Base-by-base conservation (phyloP, 92 coral and sea anemone species). In the Umimayanthus kanabou region DNA sequence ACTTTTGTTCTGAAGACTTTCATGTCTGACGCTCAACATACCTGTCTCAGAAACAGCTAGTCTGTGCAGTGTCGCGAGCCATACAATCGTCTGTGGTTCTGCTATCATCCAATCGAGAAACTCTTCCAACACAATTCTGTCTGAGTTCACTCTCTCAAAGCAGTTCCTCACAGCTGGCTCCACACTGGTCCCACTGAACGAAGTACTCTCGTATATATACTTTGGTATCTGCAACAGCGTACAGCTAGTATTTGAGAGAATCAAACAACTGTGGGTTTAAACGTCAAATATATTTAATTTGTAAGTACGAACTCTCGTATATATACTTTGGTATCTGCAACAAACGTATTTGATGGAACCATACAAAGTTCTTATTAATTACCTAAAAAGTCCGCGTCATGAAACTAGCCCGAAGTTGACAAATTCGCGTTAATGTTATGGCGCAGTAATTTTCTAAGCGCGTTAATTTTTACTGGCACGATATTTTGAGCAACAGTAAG, bases 91-190 rank as follows among this genome's bases (percentile, higher is more conserved):
- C 87, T 96, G 99, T 26, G 99, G 99, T 87, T 96, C 99, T 14
- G 95, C 99, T 30, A 95, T 89, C 99, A 96, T 96, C 99, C 99
- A 96, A 25, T 95, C 95, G 57, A 96, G 90, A 80, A 95, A 96
- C 88, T 95, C 99, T 26, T 92, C 98, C 6, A 84, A 66, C n/a
- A 85, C 83, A 45, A 92, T 91, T 90, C 93, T 90, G 55, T 94
- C 96, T 39, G 96, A 90, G 58, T 90, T 77, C 73, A 96, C 99
- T 88, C 95, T 93, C 85, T 96, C 98, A 93, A 96, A 95, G 85
- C 99, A 96, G 90, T 94, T 96, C 83, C 92, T 89, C 14, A 96
- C 93, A 39, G 99, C 98, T 25, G 99, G 98, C 81, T 96, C 99
- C 42, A 96, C 96, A 85, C 99, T 95, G 4, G 95, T 91, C 79